phyloP scores from a whole-genome alignment of 2,113 vertebrate species.

The Physeter macrocephalus region DNA sequence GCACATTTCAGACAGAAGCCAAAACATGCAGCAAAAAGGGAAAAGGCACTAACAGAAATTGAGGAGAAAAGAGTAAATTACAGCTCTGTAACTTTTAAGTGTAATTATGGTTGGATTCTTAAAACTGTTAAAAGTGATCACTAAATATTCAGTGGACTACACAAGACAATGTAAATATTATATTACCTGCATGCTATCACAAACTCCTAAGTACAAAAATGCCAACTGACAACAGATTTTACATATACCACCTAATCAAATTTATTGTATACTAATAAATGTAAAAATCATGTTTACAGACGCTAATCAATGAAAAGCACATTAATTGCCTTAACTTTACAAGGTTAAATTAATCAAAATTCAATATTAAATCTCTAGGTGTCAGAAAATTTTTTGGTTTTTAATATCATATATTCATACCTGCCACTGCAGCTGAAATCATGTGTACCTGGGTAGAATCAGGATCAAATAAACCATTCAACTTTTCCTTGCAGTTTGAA shows the following conservation, averaged over 20 bases:
- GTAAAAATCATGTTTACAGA: slow-evolving; percentile 22
- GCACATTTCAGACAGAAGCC: slow-evolving; percentile 72
- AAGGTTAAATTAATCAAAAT: slow-evolving; percentile 36
- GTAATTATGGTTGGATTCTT: slow-evolving; percentile 42
- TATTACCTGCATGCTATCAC: slow-evolving; percentile 4
- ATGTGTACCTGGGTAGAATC: slow-evolving; percentile 97
- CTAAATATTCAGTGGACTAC: slow-evolving; percentile 34
- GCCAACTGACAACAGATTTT: background rate
- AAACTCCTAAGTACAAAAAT: slow-evolving; percentile 44
- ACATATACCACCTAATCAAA: background rate
- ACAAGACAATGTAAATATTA: slow-evolving; percentile 12
- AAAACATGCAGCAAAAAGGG: slow-evolving; percentile 64
- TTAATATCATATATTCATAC: slow-evolving; percentile 84
- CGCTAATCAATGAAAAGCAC: slow-evolving; percentile 32
- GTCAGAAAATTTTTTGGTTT: slow-evolving; percentile 17
- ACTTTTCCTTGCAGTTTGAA: slow-evolving; percentile 94
- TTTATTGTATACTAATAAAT: slow-evolving; percentile 11
- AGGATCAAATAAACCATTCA: slow-evolving; percentile 90
- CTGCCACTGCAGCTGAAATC: slow-evolving; percentile 95
- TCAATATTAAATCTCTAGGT: slow-evolving; percentile 27
- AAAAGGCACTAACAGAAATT: slow-evolving; percentile 68
- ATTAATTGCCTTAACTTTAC: slow-evolving; percentile 17
- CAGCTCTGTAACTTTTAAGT: slow-evolving; percentile 33
- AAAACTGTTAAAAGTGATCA: slow-evolving; percentile 32
- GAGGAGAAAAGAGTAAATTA: slow-evolving; percentile 50